phyloP scores from a whole-genome alignment of 1,140 invertebrate species.

The Drosophila setifemur region DNA sequence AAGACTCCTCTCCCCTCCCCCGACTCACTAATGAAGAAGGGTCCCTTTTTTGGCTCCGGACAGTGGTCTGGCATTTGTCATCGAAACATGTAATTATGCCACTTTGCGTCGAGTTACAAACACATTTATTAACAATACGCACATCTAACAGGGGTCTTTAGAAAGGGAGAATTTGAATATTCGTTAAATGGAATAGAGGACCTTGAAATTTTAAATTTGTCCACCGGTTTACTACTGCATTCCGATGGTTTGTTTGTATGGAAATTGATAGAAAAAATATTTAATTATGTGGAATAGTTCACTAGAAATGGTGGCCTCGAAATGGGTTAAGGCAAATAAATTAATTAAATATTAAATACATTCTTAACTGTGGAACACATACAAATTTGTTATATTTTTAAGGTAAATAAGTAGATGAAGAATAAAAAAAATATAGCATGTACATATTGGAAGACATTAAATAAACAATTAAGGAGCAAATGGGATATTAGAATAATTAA shows the following conservation, averaged over 20 bases:
- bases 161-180: not conserved
- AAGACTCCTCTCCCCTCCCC: not conserved
- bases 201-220: slow-evolving; percentile 17
- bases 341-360: no score
- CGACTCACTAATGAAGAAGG: slow-evolving; percentile 33
- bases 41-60: slow-evolving; percentile 1
- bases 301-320: no score
- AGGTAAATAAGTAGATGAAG: no score
- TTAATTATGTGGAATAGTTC: slow-evolving; percentile 6
- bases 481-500: no score
- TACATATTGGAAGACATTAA: no score
- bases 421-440: no score
- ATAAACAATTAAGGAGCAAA: no score
- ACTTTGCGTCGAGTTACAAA: slow-evolving; percentile 62
- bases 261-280: not conserved
- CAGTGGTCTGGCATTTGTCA: slow-evolving; percentile 56
- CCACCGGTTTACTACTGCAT: not conserved
- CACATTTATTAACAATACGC: slow-evolving; percentile 30
- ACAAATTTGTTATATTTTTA: no score
- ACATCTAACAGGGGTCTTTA: slow-evolving; percentile 22
- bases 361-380: no score
- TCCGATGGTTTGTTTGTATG: not conserved
- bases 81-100: slow-evolving; percentile 79
- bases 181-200: slow-evolving; percentile 2
- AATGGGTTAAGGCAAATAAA: no score